Evolutionary conservation across 2,888 invertebrate species (phyloP).

Genomic region (Trachelus stipa): DNA sequence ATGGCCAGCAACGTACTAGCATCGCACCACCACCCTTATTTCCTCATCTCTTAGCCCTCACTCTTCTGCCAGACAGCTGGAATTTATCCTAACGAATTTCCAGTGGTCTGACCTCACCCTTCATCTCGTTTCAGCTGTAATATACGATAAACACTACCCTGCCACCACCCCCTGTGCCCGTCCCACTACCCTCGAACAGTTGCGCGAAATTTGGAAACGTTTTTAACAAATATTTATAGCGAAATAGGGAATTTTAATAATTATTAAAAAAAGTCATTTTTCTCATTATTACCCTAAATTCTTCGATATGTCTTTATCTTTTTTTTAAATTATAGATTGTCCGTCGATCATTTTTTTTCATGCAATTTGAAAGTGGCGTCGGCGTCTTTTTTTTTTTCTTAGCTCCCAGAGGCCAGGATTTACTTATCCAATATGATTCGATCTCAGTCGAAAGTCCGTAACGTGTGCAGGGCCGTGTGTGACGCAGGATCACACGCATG

Average conservation of each 20-base stretch:
- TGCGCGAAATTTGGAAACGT: background rate
- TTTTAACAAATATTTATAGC: constrained; percentile 34
- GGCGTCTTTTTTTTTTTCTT: background rate
- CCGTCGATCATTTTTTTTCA: background rate
- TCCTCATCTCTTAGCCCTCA: constrained; percentile 21
- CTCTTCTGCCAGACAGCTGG: constrained; percentile 51
- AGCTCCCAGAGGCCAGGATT: constrained; percentile 18
- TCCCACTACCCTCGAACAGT: background rate
- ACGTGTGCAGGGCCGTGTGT: constrained; percentile 35
- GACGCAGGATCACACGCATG: constrained; percentile 55
- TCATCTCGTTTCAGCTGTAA: constrained; percentile 36
- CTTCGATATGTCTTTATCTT: too few species aligned
- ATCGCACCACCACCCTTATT: constrained; percentile 14
- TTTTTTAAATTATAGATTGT: background rate
- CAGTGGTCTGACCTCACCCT: constrained; percentile 36
- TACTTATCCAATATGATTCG: constrained; percentile 28
- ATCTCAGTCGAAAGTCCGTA: constrained; percentile 18
- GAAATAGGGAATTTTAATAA: too few species aligned
- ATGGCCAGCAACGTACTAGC: constrained; percentile 22
- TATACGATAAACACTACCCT: constrained; percentile 55
- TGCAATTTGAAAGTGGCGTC: background rate
- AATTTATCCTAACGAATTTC: constrained; percentile 58
- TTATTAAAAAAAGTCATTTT: too few species aligned
- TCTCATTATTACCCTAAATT: too few species aligned
- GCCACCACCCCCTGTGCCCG: constrained; percentile 6